Base-by-base conservation (phyloP, 2,797 vertebrate species). In the Pangasius mekongensis region DNA sequence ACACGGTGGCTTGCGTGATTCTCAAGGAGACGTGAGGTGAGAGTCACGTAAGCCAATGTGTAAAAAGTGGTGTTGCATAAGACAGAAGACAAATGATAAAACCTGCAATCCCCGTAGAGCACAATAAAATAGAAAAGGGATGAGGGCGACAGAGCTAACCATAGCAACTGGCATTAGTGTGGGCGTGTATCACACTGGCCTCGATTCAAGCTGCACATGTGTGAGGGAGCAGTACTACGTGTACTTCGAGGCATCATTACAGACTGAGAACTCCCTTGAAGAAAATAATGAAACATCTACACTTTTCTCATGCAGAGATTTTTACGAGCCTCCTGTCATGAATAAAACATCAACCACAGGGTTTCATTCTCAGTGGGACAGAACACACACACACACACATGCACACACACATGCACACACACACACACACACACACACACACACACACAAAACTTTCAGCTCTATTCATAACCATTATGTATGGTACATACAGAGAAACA, bases 311-410 rank as follows among this genome's bases (percentile, higher is more conserved):
- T 85, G 83, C 85, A 91, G 88, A 84, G 82, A 91, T 89, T 93
- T 88, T 83, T 93, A 92, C 91, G 84, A 82, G 91, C 87, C 89
- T 76, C 88, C 86, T 43, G 22, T 83, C 89, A 94, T 95, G 89
- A 94, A 94, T 96, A 94, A 95, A 92, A 91, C 89, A 95, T 93
- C 20, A 77, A 49, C 62, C 56, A 39, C 47, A 76, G 90, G 81
- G 91, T 89, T 91, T 66, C 74, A 89, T 78, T 91, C 91, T 86
- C 92, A 92, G 92, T 89, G 86, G 78, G 89, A 11, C 77, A n/a
- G 33, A 66, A 87, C 74, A 84, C 88, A 67, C 90, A 64, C 20
- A 85, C 54, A 62, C 49, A 52, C n/a, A n/a, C n/a, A n/a, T n/a
- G n/a, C n/a, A n/a, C n/a, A n/a, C n/a, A n/a, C n/a, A n/a, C n/a